Base-by-base conservation (phyloP, 2,888 invertebrate genomes). In the Trissolcus brochymenae region DNA sequence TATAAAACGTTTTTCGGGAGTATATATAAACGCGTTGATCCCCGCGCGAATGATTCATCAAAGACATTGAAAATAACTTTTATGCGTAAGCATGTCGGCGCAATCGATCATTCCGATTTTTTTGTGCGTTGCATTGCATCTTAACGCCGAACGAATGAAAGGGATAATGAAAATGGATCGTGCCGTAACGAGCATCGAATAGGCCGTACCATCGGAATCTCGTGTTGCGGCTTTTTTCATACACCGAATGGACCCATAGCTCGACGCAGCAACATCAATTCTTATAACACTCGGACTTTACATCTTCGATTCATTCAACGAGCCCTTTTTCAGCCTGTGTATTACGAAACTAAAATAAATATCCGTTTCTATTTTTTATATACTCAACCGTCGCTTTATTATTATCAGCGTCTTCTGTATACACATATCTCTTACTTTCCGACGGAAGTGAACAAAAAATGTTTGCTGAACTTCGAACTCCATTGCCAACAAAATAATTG, bases 141-240 rank as follows among this genome's bases (percentile, higher is more conserved):
- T 70, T 71, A 78, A 62, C 64, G 56, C 65, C 70, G 13, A 74
- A 56, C 73, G 78, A 78, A 74, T 78, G 74, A 78, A 74, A 78
- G 78, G 71, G 78, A 78, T 74, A 78, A 78, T 78, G 78, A 78
- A 78, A 78, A 78, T 78, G 74, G 78, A 78, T 74, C 78, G 78
- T 56, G 43, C 59, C 74, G 71, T 78, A 74, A 78, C 74, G 66
- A 68, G 77, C 68, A 55, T 77, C 77, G 68, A 68, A 72, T 68
- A 77, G 64, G 64, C 68, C 54, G 66, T 65, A 35, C 62, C 61
- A 70, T 74, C 29, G 70, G 74, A 78, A 78, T 77, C 77, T 57
- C 21, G 72, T 29, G 64, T 40, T 68, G 73, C 65, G 55, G 50
- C 73, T 77, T 67, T 76, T 68, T 65, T 55, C 41, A 60, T 64